These are phyloP conservation scores for Rosalia funebris DNA, from an alignment of 2,888 invertebrate genomes.

Conservation along the genomic window DNA sequence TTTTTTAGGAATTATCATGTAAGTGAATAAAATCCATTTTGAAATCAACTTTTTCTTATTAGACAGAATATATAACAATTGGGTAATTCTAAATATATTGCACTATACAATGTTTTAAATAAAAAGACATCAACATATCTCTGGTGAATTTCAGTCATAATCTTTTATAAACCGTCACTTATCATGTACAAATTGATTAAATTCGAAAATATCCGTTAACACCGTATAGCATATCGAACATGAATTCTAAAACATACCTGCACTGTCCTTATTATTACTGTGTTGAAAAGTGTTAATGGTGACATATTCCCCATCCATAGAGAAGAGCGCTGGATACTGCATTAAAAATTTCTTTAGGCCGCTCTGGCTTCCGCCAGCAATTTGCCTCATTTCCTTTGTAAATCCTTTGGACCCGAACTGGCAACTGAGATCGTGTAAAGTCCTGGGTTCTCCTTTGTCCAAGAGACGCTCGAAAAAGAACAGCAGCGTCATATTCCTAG, in stretches of 20 bases:
- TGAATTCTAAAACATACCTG: constrained; percentile 61
- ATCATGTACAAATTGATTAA: too few species aligned
- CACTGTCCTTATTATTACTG: constrained; percentile 68
- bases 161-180: too few species aligned
- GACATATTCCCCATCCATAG: constrained; percentile 92
- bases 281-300: constrained; percentile 83
- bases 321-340: constrained; percentile 96
- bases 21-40: too few species aligned
- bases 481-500: constrained; percentile 93
- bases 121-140: too few species aligned
- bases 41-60: too few species aligned
- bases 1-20: too few species aligned
- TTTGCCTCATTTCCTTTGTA: constrained; percentile 98
- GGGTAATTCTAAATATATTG: too few species aligned
- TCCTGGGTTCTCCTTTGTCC: constrained; percentile 95
- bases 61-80: too few species aligned
- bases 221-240: too few species aligned
- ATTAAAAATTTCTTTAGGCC: constrained; percentile 96
- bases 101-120: too few species aligned
- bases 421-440: constrained; percentile 97
- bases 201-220: too few species aligned
- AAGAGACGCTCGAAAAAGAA: constrained; percentile 98
- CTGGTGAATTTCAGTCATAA: too few species aligned
- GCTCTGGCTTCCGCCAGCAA: constrained; percentile 94
- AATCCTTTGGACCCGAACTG: constrained; percentile 99